Evolutionary conservation across 2,113 vertebrate species (phyloP), one percentile per base, ranked within the genome.

Genomic region (Cettia cetti): DNA sequence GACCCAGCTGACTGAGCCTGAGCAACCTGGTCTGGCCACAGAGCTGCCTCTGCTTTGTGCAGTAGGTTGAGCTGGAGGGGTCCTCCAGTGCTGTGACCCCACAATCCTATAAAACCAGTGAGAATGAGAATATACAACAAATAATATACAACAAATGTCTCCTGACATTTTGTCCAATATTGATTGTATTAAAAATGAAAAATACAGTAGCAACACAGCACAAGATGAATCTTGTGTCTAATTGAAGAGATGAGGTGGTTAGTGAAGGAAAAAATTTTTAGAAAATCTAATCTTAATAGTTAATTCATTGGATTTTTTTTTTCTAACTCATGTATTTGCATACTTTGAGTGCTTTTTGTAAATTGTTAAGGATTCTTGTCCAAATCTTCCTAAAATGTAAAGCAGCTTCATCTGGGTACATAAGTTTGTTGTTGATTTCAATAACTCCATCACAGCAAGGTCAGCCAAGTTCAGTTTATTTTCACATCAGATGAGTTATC

Each of bases 401-500:
- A 94, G 90, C 66, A 95, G 68, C 64, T 97, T 97, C 82, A 82
- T 90, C 83, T 96, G 87, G 79, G 90, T 84, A 53, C 8, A 2
- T 37, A 84, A 70, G 50, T 92, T 93, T 82, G 63, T 94, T 95
- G 30, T 85, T 94, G 69, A 82, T 95, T 97, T 97, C 96, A 95
- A 80, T 95, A 95, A 96, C 45, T 90, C 69, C 89, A 87, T 89
- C 90, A 93, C 65, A 96, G 70, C 40, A 96, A 90, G 9, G 31
- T 91, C 95, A 96, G 60, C 65, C 82, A 95, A 54, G 86, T 93
- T 94, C 86, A 90, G 72, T 96, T 97, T 96, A 92, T 96, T 97
- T 96, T 79, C 71, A 93, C 15, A 24, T 77, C 47, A 94, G 89
- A 91, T 65, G 76, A 84, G 44, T 91, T 96, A 94, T 77, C 95